Evolutionary conservation across 2,888 invertebrate species (phyloP).

Genomic region (Omphaloscelis lunosa): DNA sequence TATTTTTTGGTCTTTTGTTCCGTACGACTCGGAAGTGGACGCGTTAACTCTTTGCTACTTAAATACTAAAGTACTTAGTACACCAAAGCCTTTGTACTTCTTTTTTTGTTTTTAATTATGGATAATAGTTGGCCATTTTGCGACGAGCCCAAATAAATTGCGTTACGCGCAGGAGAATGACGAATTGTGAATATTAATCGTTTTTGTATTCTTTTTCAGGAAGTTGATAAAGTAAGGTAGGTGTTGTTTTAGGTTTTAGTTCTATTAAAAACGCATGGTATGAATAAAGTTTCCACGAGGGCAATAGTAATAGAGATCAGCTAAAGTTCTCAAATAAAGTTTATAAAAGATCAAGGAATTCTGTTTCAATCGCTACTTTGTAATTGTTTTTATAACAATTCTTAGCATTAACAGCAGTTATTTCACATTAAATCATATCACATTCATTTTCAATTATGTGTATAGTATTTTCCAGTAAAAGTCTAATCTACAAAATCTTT

Average conservation of each 20-base stretch:
- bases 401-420: neutral
- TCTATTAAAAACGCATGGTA: neutral
- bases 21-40: constrained; percentile 35
- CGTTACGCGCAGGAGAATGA: too few species aligned
- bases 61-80: constrained; percentile 23
- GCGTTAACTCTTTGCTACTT: constrained; percentile 44
- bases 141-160: too few species aligned
- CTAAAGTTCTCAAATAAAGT: too few species aligned
- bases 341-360: too few species aligned
- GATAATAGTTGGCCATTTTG: neutral
- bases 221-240: neutral
- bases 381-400: neutral
- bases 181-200: neutral
- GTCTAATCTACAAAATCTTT: neutral
- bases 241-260: neutral
- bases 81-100: constrained; percentile 28
- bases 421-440: neutral
- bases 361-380: too few species aligned
- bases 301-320: too few species aligned
- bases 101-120: constrained; percentile 34
- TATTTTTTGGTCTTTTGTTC: constrained; percentile 23
- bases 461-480: neutral
- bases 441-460: neutral
- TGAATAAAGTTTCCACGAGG: too few species aligned
- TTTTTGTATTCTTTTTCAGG: neutral